Evolutionary conservation across 1,140 invertebrate species (phyloP).

Genomic region (Tigriopus japonicus): DNA sequence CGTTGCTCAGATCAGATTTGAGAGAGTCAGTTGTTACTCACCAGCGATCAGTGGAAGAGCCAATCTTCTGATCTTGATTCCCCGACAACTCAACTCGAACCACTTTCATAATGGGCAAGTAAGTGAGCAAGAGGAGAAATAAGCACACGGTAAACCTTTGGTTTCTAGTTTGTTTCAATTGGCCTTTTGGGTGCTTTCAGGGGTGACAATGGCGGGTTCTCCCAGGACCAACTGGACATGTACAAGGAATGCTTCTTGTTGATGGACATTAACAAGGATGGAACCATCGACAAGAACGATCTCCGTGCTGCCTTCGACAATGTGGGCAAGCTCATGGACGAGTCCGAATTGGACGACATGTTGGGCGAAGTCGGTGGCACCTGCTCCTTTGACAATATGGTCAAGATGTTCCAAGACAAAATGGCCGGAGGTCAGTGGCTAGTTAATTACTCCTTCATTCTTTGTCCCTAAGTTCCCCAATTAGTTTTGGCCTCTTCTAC

Average conservation of each 20-base stretch:
- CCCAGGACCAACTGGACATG: slow-evolving; percentile 79
- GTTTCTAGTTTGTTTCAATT: not conserved
- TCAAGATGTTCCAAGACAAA: slow-evolving; percentile 49
- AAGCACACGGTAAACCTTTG: too few relatives aligned
- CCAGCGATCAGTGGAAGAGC: too few relatives aligned
- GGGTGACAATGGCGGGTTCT: slow-evolving; percentile 34
- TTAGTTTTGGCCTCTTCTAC: not conserved
- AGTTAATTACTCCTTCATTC: not conserved
- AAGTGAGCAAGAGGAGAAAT: too few relatives aligned
- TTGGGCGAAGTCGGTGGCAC: slow-evolving; percentile 68
- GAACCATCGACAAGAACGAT: slow-evolving; percentile 88
- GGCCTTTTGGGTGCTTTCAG: too few relatives aligned
- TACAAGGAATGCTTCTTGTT: slow-evolving; percentile 91
- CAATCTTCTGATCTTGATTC: too few relatives aligned
- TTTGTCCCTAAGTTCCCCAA: not conserved
- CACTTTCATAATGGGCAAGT: too few relatives aligned
- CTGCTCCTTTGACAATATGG: slow-evolving; percentile 84
- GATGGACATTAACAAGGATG: slow-evolving; percentile 96
- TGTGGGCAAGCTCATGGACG: slow-evolving; percentile 67
- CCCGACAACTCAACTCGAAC: too few relatives aligned
- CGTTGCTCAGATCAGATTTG: too few relatives aligned
- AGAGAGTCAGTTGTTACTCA: too few relatives aligned
- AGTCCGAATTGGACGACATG: slow-evolving; percentile 82
- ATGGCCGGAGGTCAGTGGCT: slow-evolving; percentile 7
- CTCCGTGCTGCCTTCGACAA: slow-evolving; percentile 85